phyloP scores from a whole-genome alignment of 2,113 vertebrate species.

The Chinchilla lanigera region DNA sequence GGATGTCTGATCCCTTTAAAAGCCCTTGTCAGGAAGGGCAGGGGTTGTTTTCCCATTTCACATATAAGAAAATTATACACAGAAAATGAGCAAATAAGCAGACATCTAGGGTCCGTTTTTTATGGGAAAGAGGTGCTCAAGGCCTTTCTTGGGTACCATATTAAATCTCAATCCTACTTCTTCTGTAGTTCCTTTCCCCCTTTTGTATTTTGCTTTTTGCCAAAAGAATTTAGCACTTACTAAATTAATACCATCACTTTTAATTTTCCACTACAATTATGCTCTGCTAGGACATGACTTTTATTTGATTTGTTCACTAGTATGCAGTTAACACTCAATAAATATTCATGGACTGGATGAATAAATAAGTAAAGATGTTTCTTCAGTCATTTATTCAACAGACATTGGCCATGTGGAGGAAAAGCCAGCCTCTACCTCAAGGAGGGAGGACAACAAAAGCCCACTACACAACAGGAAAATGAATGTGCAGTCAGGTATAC shows the following conservation, averaged over 20 bases:
- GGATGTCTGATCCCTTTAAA: neutral
- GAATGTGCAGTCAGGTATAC: neutral
- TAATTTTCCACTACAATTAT: neutral
- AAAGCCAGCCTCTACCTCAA: neutral
- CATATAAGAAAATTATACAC: neutral
- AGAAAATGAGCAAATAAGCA: neutral
- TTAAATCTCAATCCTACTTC: neutral
- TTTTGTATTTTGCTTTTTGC: neutral
- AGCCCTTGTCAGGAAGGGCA: neutral
- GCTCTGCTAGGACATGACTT: neutral
- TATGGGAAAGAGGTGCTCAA: neutral
- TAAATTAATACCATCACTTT: neutral
- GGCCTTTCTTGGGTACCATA: neutral
- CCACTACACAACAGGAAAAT: neutral
- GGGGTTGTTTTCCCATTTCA: neutral
- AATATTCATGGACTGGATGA: neutral
- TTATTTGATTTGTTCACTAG: neutral
- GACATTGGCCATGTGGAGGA: neutral
- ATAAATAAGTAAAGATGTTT: neutral
- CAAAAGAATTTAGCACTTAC: neutral
- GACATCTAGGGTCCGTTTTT: neutral
- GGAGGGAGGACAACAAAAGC: neutral
- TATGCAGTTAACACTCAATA: neutral
- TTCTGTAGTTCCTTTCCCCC: neutral
- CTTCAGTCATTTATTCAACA: conserved; percentile 17